Evolutionary conservation across 2,888 invertebrate species (phyloP), one percentile per base, ranked within the genome.

Genomic region (Trichacis sp.): DNA sequence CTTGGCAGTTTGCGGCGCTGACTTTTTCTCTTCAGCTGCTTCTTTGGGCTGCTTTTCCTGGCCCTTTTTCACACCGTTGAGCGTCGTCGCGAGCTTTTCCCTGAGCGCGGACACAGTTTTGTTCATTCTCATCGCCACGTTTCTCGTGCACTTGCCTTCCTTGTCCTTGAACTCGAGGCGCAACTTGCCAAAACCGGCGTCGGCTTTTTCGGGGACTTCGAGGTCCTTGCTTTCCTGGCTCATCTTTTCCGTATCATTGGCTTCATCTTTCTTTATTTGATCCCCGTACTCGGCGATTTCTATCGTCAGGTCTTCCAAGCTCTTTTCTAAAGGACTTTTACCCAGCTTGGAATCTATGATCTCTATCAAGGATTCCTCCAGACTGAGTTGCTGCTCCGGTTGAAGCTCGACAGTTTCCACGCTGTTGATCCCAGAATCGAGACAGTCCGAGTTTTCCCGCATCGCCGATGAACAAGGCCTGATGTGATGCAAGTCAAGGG

Each of bases 261-360:
- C 0, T 30, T 48, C 14, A 24, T 47, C 53, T 1, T 42, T 48
- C 11, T 38, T 52, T 29, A 12, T 14, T 11, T 55, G 29, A 14
- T 64, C 53, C 1, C 45, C 55, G n/a, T 53, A 68, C 15, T 68
- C 62, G 0, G 59, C 70, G 20, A 72, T 71, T 33, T 70, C 68
- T 61, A 64, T 58, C 1, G 61, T 67, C n/a, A 73, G 58, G 58
- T 76, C 70, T 30, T 78, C 74, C 50, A 73, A 59, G 29, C 72
- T 73, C 48, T 70, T 77, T 24, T 72, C 72, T 43, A 75, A 57
- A 2, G 73, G 62, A 9, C 69, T 71, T 17, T 79, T 75, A 3
- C 82, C 83, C 6, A 84, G 74, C 54, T 83, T 84, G 14, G 83
- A 83, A 46, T 84, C 83, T 30, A 84, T 84, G 4, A 84, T 84